phyloP scores from a whole-genome alignment of 2,888 invertebrate species.

The Lasioglossum pauxillum region DNA sequence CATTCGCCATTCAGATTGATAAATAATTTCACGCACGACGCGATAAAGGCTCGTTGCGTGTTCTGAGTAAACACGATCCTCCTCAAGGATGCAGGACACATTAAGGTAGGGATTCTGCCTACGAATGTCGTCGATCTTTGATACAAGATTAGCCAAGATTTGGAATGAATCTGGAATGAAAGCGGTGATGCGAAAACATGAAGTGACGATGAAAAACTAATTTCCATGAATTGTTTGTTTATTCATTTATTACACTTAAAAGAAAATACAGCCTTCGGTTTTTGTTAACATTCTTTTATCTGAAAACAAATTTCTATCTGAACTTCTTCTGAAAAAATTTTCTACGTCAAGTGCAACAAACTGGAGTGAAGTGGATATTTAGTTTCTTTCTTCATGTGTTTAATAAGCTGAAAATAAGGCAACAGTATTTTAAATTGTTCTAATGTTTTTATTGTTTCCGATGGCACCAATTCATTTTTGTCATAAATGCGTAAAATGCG shows the following conservation, averaged over 20 bases:
- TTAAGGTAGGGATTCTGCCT: constrained; percentile 2
- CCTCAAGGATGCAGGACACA: constrained; percentile 73
- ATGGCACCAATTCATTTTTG: no score
- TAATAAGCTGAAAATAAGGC: no score
- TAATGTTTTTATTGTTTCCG: no score
- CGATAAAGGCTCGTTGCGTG: constrained; percentile 57
- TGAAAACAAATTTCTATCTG: no score
- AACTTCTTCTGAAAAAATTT: no score
- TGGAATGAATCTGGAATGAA: constrained; percentile 59
- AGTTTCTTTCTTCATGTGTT: no score
- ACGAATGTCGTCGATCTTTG: constrained; percentile 63
- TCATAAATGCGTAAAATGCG: no score
- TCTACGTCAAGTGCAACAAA: no score
- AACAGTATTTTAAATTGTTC: no score
- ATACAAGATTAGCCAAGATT: constrained; percentile 56
- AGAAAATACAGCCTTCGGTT: neutral
- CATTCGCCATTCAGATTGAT: constrained; percentile 56
- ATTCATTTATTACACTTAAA: neutral
- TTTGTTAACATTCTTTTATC: neutral
- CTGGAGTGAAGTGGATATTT: no score
- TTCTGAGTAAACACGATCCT: constrained; percentile 55
- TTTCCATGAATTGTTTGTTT: neutral
- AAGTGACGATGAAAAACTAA: neutral
- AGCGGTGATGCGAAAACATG: neutral
- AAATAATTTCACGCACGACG: constrained; percentile 70